phyloP scores from a whole-genome alignment of 2,113 vertebrate species.

The Oryzias melastigma region DNA sequence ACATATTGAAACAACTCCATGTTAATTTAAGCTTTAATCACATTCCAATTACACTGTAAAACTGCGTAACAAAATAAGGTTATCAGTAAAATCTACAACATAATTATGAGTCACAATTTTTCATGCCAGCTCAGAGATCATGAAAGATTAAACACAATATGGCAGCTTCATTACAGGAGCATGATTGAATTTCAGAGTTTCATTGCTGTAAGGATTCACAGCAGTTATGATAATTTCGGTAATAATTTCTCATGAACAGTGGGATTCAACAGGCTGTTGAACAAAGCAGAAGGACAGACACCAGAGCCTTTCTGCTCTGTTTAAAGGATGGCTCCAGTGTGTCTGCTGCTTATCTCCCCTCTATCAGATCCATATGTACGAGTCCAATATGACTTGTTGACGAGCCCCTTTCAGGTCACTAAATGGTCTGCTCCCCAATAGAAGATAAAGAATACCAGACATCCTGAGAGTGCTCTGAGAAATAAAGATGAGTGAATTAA shows the following conservation, averaged over 20 bases:
- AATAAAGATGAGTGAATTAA: conserved; percentile 5
- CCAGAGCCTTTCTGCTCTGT: conserved; percentile 71
- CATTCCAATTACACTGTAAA: conserved; percentile 16
- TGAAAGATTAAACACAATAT: neutral
- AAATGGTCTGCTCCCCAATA: conserved; percentile 28
- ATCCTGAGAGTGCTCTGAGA: conserved; percentile 7
- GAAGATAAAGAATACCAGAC: conserved; percentile 8
- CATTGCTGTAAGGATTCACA: conserved; percentile 16
- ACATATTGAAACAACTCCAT: neutral
- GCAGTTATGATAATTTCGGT: conserved; percentile 31
- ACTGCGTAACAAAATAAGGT: conserved; percentile 4
- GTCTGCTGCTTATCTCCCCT: conserved; percentile 67
- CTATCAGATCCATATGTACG: conserved; percentile 70
- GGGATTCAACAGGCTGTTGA: conserved; percentile 41
- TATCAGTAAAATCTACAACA: conserved; percentile 14
- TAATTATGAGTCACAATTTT: conserved; percentile 4
- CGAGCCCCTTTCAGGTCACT: conserved; percentile 32
- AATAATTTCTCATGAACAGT: conserved; percentile 36
- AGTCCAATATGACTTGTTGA: conserved; percentile 25
- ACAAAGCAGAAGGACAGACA: conserved; percentile 64
- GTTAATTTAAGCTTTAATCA: conserved; percentile 8
- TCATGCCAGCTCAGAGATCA: conserved; percentile 7
- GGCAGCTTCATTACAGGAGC: conserved; percentile 1
- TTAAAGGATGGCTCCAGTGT: conserved; percentile 73
- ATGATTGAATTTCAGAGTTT: conserved; percentile 8